These are phyloP conservation scores for Calyptommatus sinebrachiatus DNA, from an alignment of 2,113 vertebrate genomes.

Conservation along the genomic window DNA sequence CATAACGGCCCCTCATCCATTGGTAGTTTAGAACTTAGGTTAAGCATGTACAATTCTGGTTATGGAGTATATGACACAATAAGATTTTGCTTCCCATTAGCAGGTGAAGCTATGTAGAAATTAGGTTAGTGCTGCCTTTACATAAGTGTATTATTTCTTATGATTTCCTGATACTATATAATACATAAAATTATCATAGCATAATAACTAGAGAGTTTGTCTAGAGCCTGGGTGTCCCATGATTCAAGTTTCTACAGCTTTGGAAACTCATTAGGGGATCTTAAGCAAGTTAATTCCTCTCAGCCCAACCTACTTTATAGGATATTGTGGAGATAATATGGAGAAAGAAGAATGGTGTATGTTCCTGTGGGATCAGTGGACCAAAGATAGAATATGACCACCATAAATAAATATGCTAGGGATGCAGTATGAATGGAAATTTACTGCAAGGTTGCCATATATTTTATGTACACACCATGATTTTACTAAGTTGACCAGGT, in stretches of 20 bases:
- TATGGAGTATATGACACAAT: not conserved
- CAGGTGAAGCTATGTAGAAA: conserved; percentile 33
- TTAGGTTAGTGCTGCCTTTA: conserved; percentile 47
- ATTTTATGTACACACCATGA: too few relatives aligned
- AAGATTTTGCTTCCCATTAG: conserved; percentile 7
- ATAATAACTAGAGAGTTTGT: too few relatives aligned
- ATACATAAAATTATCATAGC: conserved; percentile 28
- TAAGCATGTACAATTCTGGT: conserved; percentile 15
- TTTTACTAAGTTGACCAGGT: too few relatives aligned
- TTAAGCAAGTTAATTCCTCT: not conserved
- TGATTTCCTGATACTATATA: conserved; percentile 32
- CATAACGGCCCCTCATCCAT: not conserved
- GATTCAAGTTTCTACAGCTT: accelerated
- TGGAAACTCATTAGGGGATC: not conserved
- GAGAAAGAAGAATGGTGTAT: too few relatives aligned
- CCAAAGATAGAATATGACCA: too few relatives aligned
- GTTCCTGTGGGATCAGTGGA: too few relatives aligned
- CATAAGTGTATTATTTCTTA: conserved; percentile 24
- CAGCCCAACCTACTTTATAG: not conserved
- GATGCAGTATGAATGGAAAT: too few relatives aligned
- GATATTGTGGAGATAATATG: not conserved
- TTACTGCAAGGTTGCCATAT: too few relatives aligned
- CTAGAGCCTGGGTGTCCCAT: not conserved
- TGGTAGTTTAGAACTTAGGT: not conserved
- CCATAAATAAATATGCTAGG: too few relatives aligned